Evolutionary conservation across 2,888 invertebrate species (phyloP).

Genomic region (Pachydiplax longipennis): DNA sequence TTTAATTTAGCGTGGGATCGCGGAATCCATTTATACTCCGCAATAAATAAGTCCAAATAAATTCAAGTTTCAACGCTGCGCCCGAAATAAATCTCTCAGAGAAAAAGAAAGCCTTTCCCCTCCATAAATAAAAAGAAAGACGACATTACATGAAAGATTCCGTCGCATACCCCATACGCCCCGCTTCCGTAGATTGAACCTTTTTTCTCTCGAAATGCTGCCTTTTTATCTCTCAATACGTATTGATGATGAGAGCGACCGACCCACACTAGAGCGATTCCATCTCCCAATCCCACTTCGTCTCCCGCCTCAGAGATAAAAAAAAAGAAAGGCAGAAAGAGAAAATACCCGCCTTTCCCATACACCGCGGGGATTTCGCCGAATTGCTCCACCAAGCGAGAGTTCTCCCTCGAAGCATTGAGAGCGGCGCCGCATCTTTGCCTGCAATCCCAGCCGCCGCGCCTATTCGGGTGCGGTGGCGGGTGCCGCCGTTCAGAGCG

Average conservation of each 20-base stretch:
- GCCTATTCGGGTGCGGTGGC: constrained; percentile 34
- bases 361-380: neutral
- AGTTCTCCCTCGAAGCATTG: neutral
- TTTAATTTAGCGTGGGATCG: no score
- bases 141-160: neutral
- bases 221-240: neutral
- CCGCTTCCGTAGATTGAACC: neutral
- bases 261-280: neutral
- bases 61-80: neutral
- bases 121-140: neutral
- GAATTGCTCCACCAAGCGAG: neutral
- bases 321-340: neutral
- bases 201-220: neutral
- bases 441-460: constrained; percentile 1
- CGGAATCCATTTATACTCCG: no score
- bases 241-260: neutral
- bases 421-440: neutral
- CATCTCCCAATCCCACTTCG: neutral
- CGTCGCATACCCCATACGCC: neutral
- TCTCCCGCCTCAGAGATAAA: neutral
- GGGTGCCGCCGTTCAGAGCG: constrained; percentile 15
- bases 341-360: neutral
- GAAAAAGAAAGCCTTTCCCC: neutral
- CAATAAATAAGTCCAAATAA: neutral
- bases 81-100: neutral